Conservation (phyloP, 1,140 invertebrate genomes). For the Orussus abietinus region DNA sequence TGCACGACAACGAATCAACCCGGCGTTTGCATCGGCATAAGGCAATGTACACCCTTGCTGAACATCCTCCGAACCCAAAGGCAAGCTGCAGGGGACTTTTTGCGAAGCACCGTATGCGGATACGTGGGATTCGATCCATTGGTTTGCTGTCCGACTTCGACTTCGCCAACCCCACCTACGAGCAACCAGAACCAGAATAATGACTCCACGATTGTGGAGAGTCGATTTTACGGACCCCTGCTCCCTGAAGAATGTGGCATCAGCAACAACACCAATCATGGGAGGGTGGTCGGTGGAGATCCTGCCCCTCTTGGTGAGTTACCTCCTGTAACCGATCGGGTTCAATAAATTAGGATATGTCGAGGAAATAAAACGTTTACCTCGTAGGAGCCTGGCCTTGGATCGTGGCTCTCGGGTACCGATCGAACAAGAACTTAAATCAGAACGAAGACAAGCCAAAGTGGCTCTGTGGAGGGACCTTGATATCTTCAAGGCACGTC, state of each 20-base stretch:
- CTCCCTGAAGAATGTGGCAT: constrained; percentile 32
- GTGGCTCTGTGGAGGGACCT: constrained; percentile 77
- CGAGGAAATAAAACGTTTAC: neutral
- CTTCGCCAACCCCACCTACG: neutral
- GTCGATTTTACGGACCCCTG: constrained; percentile 17
- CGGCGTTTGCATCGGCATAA: constrained; percentile 51
- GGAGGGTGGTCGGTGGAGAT: constrained; percentile 30
- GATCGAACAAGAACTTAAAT: constrained; percentile 44
- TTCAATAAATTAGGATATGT: neutral
- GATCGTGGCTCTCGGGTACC: constrained; percentile 67
- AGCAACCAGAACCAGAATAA: too few relatives aligned
- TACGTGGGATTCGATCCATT: constrained; percentile 51
- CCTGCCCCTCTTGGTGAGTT: constrained; percentile 31
- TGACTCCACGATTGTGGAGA: too few relatives aligned
- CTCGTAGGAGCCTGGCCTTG: constrained; percentile 66
- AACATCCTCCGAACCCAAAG: constrained; percentile 36
- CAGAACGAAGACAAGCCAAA: constrained; percentile 41
- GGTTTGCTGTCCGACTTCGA: constrained; percentile 51
- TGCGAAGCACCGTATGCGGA: constrained; percentile 56
- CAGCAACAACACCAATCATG: constrained; percentile 23
- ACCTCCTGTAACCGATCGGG: neutral
- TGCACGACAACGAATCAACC: too few relatives aligned
- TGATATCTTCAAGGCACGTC: constrained; percentile 69
- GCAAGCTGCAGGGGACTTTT: constrained; percentile 33
- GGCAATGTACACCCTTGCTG: constrained; percentile 46